phyloP scores from a whole-genome alignment of 1,140 invertebrate species.

The Steinernema khuongi region DNA sequence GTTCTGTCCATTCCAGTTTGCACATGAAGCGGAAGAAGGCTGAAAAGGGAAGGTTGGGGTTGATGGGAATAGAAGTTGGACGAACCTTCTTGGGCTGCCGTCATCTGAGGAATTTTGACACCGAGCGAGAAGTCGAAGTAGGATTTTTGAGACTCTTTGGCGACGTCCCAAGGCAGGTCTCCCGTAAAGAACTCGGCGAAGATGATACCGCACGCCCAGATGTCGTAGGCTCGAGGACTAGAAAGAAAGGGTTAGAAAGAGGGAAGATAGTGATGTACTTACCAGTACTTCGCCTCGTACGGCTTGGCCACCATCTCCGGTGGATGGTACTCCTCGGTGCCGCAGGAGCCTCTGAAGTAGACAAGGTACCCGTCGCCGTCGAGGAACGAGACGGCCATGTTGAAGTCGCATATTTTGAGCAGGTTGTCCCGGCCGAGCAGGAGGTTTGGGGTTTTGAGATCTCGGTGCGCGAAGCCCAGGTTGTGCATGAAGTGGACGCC shows the following conservation, averaged over 20 bases:
- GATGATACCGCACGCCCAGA: not conserved
- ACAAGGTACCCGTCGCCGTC: not conserved
- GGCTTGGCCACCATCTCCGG: not conserved
- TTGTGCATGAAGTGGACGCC: not conserved
- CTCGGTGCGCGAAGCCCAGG: not conserved
- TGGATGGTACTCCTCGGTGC: not conserved
- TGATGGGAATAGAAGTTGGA: too few species aligned
- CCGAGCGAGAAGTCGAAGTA: not conserved
- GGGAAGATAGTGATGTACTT: not conserved
- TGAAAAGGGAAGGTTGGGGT: not conserved
- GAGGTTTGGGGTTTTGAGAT: not conserved
- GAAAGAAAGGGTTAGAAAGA: not conserved
- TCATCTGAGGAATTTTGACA: not conserved
- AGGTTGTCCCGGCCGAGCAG: not conserved
- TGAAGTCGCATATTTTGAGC: not conserved
- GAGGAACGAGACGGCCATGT: not conserved
- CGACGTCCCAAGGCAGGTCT: not conserved
- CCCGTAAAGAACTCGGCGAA: not conserved
- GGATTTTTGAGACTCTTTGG: not conserved
- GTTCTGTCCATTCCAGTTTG: conserved; percentile 2
- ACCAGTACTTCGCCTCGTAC: not conserved
- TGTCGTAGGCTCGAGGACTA: not conserved
- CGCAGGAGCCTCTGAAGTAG: not conserved
- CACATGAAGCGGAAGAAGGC: not conserved
- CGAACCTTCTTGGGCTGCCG: not conserved